Percentiles rank a stretch among this genome's conserved stretches.
phyloP scores from a whole-genome alignment of 2,113 vertebrate genomes.

The Castor canadensis region DNA sequence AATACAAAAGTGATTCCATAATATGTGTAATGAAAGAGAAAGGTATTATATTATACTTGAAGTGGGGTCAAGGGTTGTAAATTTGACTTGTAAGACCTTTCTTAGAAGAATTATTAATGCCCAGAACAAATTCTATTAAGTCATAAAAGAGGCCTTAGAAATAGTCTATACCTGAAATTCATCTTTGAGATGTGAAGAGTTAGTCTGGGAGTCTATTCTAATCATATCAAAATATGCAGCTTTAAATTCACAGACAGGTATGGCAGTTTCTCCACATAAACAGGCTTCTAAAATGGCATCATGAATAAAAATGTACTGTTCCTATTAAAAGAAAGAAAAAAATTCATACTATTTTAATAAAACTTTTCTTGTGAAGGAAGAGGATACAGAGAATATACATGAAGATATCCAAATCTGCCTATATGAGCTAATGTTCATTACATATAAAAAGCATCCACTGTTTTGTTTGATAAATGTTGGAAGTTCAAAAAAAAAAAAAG shows the following conservation, averaged over 20 bases:
- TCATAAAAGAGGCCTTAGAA: constrained; percentile 53
- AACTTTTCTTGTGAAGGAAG: constrained; percentile 35
- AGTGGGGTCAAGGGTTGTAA: constrained; percentile 54
- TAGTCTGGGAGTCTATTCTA: constrained; percentile 99
- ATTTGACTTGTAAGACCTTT: constrained; percentile 58
- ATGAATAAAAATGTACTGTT: constrained; percentile 99
- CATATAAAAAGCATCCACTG: not conserved
- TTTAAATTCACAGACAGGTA: constrained; percentile 98
- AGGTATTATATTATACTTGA: constrained; percentile 28
- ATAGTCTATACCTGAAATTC: constrained; percentile 95
- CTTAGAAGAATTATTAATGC: constrained; percentile 62
- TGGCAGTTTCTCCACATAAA: constrained; percentile 98
- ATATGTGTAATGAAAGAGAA: constrained; percentile 55
- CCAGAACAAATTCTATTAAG: constrained; percentile 45
- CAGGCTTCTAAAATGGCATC: constrained; percentile 99
- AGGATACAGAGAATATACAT: constrained; percentile 46
- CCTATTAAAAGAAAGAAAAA: constrained; percentile 86
- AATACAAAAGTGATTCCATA: constrained; percentile 64
- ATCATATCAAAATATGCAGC: constrained; percentile 99
- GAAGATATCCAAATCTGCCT: constrained; percentile 37
- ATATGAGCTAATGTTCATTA: not conserved
- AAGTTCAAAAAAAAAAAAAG: too few relatives aligned
- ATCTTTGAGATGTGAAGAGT: constrained; percentile 99
- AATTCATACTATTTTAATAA: constrained; percentile 60
- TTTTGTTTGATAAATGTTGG: not conserved